Conservation (phyloP, 2,888 invertebrate genomes). For the Aphidoletes aphidimyza region DNA sequence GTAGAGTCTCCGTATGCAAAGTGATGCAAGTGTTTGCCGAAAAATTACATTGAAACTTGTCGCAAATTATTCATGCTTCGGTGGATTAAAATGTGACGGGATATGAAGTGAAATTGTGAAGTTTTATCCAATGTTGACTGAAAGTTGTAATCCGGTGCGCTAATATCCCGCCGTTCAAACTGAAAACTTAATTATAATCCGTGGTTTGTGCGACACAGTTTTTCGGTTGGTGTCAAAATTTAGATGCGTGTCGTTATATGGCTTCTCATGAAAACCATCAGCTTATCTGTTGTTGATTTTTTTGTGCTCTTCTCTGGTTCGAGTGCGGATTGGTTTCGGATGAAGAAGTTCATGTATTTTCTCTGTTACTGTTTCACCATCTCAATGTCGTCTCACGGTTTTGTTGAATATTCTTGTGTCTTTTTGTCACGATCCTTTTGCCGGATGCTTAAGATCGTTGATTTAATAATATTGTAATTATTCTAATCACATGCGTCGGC, state of each 20-base stretch:
- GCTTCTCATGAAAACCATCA: not conserved
- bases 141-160: not conserved
- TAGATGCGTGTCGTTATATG: not conserved
- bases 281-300: not conserved
- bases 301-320: not conserved
- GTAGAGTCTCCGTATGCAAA: too few species aligned
- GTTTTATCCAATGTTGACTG: not conserved
- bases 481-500: constrained; percentile 33
- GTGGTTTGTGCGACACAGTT: constrained; percentile 7
- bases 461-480: constrained; percentile 38
- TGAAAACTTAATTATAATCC: constrained; percentile 33
- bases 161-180: not conserved
- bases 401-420: not conserved
- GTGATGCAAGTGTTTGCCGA: not conserved
- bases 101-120: not conserved
- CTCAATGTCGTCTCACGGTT: not conserved
- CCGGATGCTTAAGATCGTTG: not conserved
- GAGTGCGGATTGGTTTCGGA: too few species aligned
- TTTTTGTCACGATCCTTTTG: too few species aligned
- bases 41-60: not conserved
- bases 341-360: not conserved
- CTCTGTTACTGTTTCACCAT: not conserved
- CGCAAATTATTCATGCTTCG: not conserved
- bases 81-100: not conserved
- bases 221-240: not conserved